Conservation (phyloP, 2,113 vertebrate genomes). For the Tachysurus vachellii region DNA sequence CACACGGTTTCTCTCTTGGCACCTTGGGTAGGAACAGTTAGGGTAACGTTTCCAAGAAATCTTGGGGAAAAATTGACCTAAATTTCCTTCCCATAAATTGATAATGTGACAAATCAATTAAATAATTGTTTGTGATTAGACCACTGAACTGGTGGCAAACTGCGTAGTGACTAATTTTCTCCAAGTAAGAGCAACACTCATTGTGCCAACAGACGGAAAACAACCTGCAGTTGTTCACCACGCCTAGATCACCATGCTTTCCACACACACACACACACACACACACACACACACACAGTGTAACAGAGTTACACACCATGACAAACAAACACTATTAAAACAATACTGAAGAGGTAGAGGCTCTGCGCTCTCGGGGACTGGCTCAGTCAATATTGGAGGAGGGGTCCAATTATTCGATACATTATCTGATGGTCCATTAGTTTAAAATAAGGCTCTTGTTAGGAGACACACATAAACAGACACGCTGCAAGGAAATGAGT, state of each 20-base stretch:
- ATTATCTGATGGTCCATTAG: constrained; percentile 76
- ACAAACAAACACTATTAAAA: constrained; percentile 58
- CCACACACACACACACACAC: not conserved
- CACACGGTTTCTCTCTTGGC: not conserved
- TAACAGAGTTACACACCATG: constrained; percentile 1
- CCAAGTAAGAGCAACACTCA: constrained; percentile 39
- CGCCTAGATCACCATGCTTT: constrained; percentile 53
- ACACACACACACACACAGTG: constrained; percentile 15
- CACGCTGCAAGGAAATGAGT: constrained; percentile 56
- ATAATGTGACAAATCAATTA: constrained; percentile 38
- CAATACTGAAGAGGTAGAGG: constrained; percentile 33
- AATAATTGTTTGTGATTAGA: constrained; percentile 31
- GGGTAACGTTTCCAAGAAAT: constrained; percentile 18
- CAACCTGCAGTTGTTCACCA: constrained; percentile 57
- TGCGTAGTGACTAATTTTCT: constrained; percentile 40
- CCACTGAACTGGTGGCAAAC: constrained; percentile 27
- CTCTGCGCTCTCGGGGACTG: constrained; percentile 47
- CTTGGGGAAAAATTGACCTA: constrained; percentile 10
- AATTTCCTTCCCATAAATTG: constrained; percentile 31
- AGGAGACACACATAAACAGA: constrained; percentile 64
- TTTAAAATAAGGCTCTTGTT: constrained; percentile 69
- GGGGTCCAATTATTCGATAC: constrained; percentile 70
- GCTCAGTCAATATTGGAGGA: constrained; percentile 52
- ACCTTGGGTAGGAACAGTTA: constrained; percentile 5
- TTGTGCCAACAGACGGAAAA: constrained; percentile 61